Percentiles rank a stretch among this genome's conserved stretches.
These are phyloP conservation scores for Glossophaga mutica DNA, from an alignment of 2,797 vertebrate genomes.

Conservation along the genomic window DNA sequence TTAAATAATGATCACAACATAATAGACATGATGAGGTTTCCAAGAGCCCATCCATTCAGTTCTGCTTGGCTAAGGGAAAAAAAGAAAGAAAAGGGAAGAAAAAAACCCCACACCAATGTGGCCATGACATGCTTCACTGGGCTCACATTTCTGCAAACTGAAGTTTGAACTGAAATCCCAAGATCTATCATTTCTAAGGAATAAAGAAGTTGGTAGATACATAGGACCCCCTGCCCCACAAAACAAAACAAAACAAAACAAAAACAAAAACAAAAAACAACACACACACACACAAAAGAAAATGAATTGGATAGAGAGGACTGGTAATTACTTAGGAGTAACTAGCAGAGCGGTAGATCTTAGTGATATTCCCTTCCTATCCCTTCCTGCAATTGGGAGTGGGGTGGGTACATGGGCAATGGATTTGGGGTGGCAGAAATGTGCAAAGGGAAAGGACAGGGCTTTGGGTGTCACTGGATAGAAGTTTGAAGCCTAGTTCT, in stretches of 20 bases:
- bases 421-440: not conserved
- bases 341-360: not conserved
- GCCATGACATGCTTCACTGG: not conserved
- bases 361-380: not conserved
- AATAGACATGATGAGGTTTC: slow-evolving; percentile 65
- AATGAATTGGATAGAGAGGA: not conserved
- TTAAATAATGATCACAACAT: slow-evolving; percentile 68
- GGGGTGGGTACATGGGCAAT: fast-evolving
- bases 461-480: not conserved
- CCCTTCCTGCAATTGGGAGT: not conserved
- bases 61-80: not conserved
- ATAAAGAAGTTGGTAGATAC: slow-evolving; percentile 39
- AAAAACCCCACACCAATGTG: slow-evolving; percentile 18
- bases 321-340: not conserved
- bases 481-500: not conserved
- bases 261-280: not conserved
- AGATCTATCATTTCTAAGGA: not conserved
- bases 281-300: too few relatives aligned
- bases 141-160: slow-evolving; percentile 24
- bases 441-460: not conserved
- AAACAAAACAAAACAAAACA: too few relatives aligned
- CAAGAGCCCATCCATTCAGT: slow-evolving; percentile 59
- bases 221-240: not conserved
- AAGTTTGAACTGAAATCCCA: slow-evolving; percentile 16
- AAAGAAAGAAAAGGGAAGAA: not conserved